Evolutionary conservation across 1,140 invertebrate genomes (phyloP).

Genomic region (Eupristina koningsbergeri): DNA sequence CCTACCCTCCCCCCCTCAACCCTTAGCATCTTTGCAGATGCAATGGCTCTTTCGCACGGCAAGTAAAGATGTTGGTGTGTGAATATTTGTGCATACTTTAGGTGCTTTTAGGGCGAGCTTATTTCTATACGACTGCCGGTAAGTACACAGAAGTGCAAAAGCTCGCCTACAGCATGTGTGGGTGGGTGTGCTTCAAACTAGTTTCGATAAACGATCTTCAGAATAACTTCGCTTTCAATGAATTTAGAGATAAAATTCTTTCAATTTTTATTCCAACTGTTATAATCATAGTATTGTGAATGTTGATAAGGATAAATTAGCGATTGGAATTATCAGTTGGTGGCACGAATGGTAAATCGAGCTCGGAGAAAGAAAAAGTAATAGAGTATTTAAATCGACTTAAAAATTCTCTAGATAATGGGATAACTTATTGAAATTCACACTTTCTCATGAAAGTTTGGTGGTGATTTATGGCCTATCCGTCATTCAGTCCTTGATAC

Average conservation of each 20-base stretch:
- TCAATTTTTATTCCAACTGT: background rate
- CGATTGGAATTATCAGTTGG: background rate
- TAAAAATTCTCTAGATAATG: background rate
- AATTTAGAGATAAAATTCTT: background rate
- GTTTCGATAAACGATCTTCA: background rate
- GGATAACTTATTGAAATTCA: background rate
- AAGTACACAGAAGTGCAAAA: background rate
- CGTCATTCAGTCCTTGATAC: too few species aligned
- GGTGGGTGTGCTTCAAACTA: background rate
- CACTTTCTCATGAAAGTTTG: background rate
- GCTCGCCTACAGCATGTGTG: background rate
- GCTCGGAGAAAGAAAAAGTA: background rate
- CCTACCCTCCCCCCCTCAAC: background rate
- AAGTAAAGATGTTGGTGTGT: background rate
- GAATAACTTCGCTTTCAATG: background rate
- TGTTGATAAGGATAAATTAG: background rate
- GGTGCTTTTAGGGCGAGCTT: constrained; percentile 21
- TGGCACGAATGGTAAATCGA: background rate
- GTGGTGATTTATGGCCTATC: background rate
- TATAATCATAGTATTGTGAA: background rate
- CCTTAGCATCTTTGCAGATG: too few species aligned
- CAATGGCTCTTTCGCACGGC: background rate
- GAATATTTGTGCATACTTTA: constrained; percentile 42
- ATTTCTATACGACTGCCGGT: constrained; percentile 5
- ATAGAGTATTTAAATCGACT: background rate